A percentile compares a stretch with the other conserved stretches of the same genome.
Evolutionary conservation across 2,797 vertebrate genomes (phyloP).

Genomic region (Phataginus tricuspis): DNA sequence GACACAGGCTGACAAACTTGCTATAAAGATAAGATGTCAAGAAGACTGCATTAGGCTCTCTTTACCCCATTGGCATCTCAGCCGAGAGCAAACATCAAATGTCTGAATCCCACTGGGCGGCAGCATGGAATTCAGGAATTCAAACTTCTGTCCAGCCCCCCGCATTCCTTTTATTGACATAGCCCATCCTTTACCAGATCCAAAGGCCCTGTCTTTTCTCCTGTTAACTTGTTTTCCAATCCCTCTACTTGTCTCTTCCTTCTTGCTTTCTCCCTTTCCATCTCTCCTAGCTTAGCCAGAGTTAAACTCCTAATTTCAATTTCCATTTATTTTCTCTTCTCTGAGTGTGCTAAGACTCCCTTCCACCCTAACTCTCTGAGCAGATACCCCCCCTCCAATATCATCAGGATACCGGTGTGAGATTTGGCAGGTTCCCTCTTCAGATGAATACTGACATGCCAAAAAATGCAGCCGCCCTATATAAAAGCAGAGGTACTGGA

Average conservation of each 20-base stretch:
- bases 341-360: neutral
- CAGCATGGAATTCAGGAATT: neutral
- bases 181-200: neutral
- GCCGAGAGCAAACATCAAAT: neutral
- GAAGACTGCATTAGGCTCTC: neutral
- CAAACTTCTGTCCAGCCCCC: neutral
- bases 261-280: neutral
- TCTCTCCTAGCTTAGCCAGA: neutral
- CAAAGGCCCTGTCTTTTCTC: neutral
- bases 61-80: neutral
- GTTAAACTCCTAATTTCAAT: neutral
- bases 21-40: conserved; percentile 48
- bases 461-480: neutral
- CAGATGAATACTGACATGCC: neutral
- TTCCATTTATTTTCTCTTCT: neutral
- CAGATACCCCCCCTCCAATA: no score
- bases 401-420: accelerated
- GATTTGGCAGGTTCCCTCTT: neutral
- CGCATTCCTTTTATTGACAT: neutral
- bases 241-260: neutral
- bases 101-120: neutral
- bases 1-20: conserved; percentile 17
- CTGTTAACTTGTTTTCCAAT: neutral
- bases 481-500: neutral
- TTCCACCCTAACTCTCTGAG: neutral